Evolutionary conservation across 2,113 vertebrate genomes (phyloP).

Genomic region (Orcinus orca): DNA sequence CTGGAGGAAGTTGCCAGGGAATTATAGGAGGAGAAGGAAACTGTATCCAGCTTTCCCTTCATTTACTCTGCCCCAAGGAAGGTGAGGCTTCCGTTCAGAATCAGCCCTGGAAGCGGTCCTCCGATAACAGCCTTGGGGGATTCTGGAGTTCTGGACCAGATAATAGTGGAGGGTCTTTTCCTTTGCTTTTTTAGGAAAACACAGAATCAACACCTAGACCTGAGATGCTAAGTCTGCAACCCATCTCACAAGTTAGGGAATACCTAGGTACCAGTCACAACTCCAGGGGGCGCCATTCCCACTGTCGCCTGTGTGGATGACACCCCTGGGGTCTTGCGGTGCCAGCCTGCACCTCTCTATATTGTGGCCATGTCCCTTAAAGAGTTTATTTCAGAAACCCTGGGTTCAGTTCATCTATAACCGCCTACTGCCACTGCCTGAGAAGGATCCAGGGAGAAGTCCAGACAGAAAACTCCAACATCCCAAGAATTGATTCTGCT

Average conservation of each 20-base stretch:
- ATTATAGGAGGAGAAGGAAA: neutral
- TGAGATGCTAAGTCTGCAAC: neutral
- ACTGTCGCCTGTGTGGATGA: too few species aligned
- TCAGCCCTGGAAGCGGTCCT: too few species aligned
- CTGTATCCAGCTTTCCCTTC: fast-evolving
- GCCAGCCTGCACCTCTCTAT: neutral
- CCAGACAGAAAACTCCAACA: neutral
- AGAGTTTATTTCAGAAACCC: neutral
- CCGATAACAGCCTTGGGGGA: neutral
- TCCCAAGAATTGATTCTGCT: neutral
- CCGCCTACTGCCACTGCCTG: fast-evolving
- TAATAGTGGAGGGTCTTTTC: neutral
- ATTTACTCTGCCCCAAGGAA: neutral
- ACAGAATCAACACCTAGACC: neutral
- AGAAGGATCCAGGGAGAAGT: fast-evolving
- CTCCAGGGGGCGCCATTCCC: fast-evolving
- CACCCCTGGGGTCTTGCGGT: neutral
- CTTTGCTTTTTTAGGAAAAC: neutral
- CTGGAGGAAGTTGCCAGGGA: neutral
- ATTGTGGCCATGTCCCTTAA: neutral
- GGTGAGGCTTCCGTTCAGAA: fast-evolving
- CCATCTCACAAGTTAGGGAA: neutral
- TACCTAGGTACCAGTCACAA: neutral
- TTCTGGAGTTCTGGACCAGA: neutral
- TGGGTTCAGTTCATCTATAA: fast-evolving